phyloP scores from a whole-genome alignment of 2,113 vertebrate genomes.

The Geococcyx californianus region DNA sequence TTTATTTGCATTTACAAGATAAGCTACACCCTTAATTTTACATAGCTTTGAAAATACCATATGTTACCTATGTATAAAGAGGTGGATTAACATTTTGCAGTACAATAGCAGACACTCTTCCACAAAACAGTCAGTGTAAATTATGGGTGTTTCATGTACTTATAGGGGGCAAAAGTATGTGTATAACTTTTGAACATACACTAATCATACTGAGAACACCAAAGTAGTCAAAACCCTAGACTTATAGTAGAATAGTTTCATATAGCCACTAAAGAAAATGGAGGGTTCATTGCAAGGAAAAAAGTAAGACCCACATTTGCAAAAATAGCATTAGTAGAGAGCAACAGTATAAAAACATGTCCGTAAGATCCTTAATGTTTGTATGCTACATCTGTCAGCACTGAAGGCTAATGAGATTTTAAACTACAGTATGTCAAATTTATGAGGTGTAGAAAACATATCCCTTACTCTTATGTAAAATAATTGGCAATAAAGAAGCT shows the following conservation, averaged over 20 bases:
- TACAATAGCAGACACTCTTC: neutral
- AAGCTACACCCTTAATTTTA: neutral
- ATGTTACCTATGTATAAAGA: neutral
- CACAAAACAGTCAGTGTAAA: neutral
- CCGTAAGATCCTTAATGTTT: neutral
- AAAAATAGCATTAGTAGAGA: neutral
- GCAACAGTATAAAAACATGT: neutral
- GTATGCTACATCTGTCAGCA: constrained; percentile 3
- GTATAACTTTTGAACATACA: neutral
- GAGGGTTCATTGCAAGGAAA: constrained; percentile 41
- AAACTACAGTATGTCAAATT: constrained; percentile 44
- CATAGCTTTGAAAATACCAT: neutral
- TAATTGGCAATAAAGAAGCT: constrained; percentile 42
- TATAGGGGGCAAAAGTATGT: neutral
- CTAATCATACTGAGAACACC: neutral
- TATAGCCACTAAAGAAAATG: neutral
- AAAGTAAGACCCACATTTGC: neutral
- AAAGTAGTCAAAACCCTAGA: neutral
- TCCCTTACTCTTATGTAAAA: constrained; percentile 20
- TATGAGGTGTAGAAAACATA: constrained; percentile 58
- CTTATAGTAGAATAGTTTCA: constrained; percentile 5
- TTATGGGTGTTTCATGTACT: neutral
- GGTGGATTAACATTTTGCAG: neutral
- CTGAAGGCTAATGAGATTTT: constrained; percentile 14
- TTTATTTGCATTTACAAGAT: neutral